phyloP scores from a whole-genome alignment of 2,888 invertebrate genomes.

The Cerastis rubricosa region DNA sequence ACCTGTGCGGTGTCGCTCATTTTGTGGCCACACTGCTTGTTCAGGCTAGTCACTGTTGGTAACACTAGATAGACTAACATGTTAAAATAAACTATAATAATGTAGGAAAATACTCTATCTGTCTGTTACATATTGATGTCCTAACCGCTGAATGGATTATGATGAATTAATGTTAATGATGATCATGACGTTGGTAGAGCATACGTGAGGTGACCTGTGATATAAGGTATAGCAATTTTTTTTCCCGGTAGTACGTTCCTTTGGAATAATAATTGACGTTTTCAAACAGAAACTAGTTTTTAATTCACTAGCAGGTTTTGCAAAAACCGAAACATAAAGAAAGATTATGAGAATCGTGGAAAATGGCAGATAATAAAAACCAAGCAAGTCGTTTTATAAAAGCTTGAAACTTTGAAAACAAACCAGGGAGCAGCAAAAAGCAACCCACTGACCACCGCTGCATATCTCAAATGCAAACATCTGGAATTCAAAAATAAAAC shows the following conservation, averaged over 20 bases:
- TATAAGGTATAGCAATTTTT: not conserved
- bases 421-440: not conserved
- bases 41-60: not conserved
- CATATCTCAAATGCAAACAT: not conserved
- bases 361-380: not conserved
- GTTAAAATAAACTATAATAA: not conserved
- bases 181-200: not conserved
- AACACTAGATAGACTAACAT: not conserved
- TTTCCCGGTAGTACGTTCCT: not conserved
- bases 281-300: not conserved
- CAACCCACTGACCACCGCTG: not conserved
- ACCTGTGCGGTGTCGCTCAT: slow-evolving; percentile 14
- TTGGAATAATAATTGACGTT: not conserved
- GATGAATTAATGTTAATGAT: not conserved
- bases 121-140: not conserved
- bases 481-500: not conserved
- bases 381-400: not conserved
- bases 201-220: not conserved
- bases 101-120: not conserved
- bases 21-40: slow-evolving; percentile 31
- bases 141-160: not conserved
- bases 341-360: not conserved
- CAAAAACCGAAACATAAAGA: not conserved
- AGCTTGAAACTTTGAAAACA: too few relatives aligned
- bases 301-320: not conserved